Evolutionary conservation across 2,888 invertebrate species (phyloP), one percentile per base, ranked within the genome.

Genomic region (Anoncus sp.): DNA sequence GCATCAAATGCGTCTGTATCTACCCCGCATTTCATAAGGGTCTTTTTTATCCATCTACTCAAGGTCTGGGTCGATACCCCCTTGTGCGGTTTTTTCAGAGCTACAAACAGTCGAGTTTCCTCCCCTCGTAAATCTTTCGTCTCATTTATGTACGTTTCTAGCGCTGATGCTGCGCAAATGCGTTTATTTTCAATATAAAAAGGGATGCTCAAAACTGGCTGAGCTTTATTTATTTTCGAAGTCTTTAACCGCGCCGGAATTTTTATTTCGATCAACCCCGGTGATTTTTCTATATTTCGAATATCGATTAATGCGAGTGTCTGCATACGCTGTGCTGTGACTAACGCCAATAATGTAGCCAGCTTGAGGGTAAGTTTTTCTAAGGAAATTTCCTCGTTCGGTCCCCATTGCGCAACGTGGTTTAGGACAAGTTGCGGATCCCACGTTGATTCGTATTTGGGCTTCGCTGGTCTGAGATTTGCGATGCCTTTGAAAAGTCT

Each of bases 191-290:
- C 63, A 1, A 22, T 55, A 49, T 63, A 63, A 55, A 70, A 71
- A 14, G 59, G 59, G 14, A 75, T 57, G 45, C 20, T 65, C 18
- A 63, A 45, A 35, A 38, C 35, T 7, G 71, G 77, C 72, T 82
- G 76, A 20, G 60, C 62, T 22, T 43, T 76, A 18, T 73, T 74
- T n/a, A 35, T 47, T 7, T 55, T 57, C 20, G 75, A 66, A 14
- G 79, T 79, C 51, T 79, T 79, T 35, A 73, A 31, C 20, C 40
- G 31, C 22, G 43, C 53, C 31, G 70, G 76, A 27, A 81, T 80
- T 40, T 69, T 77, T 24, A 80, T 82, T 53, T 79, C 70, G 16
- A 77, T 65, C 9, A 20, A 24, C 7, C 45, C 66, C 12, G n/a
- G 16, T 14, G 35, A n/a, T 31, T 45, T 60, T n/a, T 67, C 49